phyloP scores from a whole-genome alignment of 2,888 invertebrate genomes.

The Sesia apiformis region DNA sequence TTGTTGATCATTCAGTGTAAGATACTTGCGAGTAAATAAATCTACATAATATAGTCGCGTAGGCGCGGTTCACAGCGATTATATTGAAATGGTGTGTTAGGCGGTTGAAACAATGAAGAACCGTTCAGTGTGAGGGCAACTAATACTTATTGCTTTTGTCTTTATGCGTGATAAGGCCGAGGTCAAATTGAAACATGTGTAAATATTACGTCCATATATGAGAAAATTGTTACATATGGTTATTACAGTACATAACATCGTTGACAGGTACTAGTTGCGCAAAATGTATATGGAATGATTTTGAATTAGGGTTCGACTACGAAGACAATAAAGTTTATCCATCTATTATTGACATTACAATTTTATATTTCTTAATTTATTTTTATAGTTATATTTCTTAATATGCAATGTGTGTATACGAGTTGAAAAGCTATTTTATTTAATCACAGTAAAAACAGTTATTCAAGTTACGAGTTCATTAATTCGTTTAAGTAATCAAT shows the following conservation, averaged over 20 bases:
- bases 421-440: no score
- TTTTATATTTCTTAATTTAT: no score
- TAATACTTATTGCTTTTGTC: slow-evolving; percentile 46
- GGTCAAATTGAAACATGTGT: slow-evolving; percentile 1
- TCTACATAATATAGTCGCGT: slow-evolving; percentile 32
- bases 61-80: slow-evolving; percentile 48
- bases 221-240: background rate
- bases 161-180: slow-evolving; percentile 21
- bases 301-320: no score
- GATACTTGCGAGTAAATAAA: slow-evolving; percentile 3
- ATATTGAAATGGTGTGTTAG: slow-evolving; percentile 45
- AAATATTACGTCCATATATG: background rate
- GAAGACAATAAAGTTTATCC: no score
- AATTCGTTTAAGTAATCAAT: no score
- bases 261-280: no score
- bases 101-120: slow-evolving; percentile 55
- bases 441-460: no score
- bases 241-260: background rate
- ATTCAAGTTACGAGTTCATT: no score
- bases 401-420: no score
- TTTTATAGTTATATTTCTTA: no score
- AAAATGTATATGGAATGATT: no score
- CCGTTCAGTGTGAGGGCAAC: slow-evolving; percentile 53
- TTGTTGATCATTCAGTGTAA: background rate
- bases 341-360: no score